Conservation (phyloP, 92 coral and sea anemone genomes). For the Palythoa grandis region DNA sequence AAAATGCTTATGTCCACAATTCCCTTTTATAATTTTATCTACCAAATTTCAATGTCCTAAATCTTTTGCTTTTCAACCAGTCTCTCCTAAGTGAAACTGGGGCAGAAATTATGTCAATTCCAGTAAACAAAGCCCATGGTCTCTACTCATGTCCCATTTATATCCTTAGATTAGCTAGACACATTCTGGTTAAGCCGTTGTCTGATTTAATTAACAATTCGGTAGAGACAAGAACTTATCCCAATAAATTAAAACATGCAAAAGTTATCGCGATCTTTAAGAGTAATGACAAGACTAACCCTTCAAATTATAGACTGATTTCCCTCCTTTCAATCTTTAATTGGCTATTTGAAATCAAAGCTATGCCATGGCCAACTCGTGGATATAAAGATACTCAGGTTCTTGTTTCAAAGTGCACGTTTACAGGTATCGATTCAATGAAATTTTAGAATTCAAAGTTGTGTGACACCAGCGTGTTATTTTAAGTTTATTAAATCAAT, state of each 20-base stretch:
- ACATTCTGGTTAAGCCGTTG: neutral
- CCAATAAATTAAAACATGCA: neutral
- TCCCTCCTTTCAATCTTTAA: neutral
- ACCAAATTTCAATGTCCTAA: neutral
- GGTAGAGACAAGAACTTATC: neutral
- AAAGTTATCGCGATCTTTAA: neutral
- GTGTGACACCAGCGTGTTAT: neutral
- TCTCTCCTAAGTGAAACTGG: neutral
- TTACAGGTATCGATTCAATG: too few relatives aligned
- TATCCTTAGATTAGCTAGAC: neutral
- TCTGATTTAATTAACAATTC: neutral
- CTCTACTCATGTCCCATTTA: constrained; percentile 14
- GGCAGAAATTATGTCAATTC: constrained; percentile 3
- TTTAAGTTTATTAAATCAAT: neutral
- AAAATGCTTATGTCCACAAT: neutral
- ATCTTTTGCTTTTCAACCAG: constrained; percentile 7
- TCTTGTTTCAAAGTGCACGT: too few relatives aligned
- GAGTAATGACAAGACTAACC: neutral
- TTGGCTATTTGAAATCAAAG: too few relatives aligned
- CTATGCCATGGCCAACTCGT: too few relatives aligned
- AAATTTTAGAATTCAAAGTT: too few relatives aligned
- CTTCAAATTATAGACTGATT: neutral
- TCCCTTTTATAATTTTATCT: neutral
- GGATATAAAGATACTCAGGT: too few relatives aligned
- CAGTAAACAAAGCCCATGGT: neutral